A percentile compares a stretch with the other conserved stretches of the same genome.
Evolutionary conservation across 2,888 invertebrate genomes (phyloP).

Genomic region (Sphaerophoria taeniata): DNA sequence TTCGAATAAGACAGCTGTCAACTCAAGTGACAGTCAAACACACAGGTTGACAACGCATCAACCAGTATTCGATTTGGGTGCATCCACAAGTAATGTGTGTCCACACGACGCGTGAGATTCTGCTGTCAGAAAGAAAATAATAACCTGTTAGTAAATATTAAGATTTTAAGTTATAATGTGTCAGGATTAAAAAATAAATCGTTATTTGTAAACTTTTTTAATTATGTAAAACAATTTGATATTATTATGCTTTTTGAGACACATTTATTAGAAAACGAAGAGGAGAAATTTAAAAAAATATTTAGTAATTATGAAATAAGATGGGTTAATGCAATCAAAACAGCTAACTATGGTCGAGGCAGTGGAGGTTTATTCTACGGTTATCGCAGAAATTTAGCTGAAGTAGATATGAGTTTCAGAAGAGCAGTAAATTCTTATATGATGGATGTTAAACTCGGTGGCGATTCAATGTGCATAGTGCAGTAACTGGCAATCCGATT

Average conservation of each 20-base stretch:
- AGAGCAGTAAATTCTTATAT: not conserved
- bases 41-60: not conserved
- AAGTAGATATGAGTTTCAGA: not conserved
- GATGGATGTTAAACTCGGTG: conserved; percentile 1
- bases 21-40: not conserved
- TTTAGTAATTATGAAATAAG: not conserved
- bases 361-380: conserved; percentile 4
- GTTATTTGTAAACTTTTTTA: too few species aligned
- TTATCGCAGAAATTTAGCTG: too few species aligned
- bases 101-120: too few species aligned
- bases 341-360: not conserved
- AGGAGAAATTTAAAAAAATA: too few species aligned
- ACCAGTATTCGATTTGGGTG: not conserved
- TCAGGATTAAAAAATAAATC: too few species aligned
- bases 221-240: too few species aligned
- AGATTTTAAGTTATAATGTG: too few species aligned
- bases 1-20: too few species aligned
- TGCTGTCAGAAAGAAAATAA: conserved; percentile 3
- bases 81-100: not conserved
- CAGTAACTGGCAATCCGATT: not conserved
- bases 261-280: too few species aligned
- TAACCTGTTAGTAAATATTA: not conserved
- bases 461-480: not conserved
- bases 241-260: too few species aligned
- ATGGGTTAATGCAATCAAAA: conserved; percentile 2